A percentile compares a stretch with the other conserved stretches of the same genome.
These are phyloP conservation scores for Leuctra nigra DNA, from an alignment of 2,888 invertebrate species.

Conservation along the genomic window DNA sequence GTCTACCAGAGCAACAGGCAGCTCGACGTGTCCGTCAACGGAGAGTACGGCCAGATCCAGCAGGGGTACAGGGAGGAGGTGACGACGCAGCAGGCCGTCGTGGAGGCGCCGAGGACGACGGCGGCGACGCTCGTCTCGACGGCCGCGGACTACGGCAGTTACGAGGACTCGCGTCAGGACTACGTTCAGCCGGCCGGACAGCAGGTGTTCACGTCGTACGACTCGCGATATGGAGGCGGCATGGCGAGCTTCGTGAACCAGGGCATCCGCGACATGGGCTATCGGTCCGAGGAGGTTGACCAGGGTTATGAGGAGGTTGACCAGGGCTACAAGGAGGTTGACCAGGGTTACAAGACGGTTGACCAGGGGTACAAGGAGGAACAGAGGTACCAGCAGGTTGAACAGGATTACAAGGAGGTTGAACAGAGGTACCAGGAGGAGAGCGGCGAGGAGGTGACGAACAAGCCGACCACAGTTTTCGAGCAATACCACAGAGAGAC, in stretches of 20 bases:
- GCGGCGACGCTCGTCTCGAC: no score
- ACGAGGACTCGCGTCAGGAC: neutral
- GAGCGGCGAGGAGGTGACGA: neutral
- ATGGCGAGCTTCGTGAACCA: constrained; percentile 4
- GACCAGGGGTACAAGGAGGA: neutral
- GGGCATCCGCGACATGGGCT: neutral
- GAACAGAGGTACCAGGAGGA: neutral
- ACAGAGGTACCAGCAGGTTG: no score
- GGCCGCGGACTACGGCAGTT: no score
- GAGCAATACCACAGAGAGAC: constrained; percentile 9
- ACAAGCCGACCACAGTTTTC: neutral
- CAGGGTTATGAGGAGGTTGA: neutral
- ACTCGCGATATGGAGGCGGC: constrained; percentile 3
- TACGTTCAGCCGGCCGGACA: no score
- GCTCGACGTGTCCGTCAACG: no score
- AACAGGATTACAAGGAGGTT: neutral
- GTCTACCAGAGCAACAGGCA: no score
- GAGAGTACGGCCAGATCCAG: constrained; percentile 3
- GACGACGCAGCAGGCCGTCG: no score
- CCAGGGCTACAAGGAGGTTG: neutral
- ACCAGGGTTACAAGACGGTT: neutral
- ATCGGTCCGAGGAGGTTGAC: neutral
- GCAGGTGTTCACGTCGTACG: neutral
- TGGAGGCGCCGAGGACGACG: constrained; percentile 3
- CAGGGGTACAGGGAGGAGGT: neutral